These are phyloP conservation scores for Parelbella ahira DNA, from an alignment of 2,888 invertebrate genomes.

Conservation along the genomic window DNA sequence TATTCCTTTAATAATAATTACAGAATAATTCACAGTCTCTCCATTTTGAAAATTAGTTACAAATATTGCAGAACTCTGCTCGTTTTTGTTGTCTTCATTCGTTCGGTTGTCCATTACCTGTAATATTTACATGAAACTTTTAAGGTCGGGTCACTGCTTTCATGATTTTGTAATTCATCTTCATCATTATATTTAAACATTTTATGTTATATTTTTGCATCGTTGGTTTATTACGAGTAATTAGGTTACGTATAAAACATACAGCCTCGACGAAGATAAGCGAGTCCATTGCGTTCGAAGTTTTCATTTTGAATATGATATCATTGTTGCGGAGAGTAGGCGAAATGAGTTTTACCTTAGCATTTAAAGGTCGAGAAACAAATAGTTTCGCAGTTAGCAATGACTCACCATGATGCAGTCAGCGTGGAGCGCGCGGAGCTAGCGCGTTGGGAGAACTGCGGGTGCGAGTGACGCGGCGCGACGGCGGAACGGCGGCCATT, in stretches of 20 bases:
- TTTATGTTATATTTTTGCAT: too few relatives aligned
- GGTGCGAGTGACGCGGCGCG: constrained; percentile 64
- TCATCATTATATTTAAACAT: too few relatives aligned
- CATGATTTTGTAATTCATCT: too few relatives aligned
- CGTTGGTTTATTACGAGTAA: too few relatives aligned
- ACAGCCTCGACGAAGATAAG: constrained; percentile 10
- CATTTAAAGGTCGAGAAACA: constrained; percentile 56
- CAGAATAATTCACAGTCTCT: constrained; percentile 81
- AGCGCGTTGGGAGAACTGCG: constrained; percentile 74
- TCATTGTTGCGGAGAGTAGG: constrained; percentile 12
- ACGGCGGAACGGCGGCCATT: constrained; percentile 51
- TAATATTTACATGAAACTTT: constrained; percentile 42
- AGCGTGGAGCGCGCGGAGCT: constrained; percentile 68
- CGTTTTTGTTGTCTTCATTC: constrained; percentile 64
- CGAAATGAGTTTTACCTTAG: constrained; percentile 24
- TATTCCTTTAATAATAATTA: constrained; percentile 82
- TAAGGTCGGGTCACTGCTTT: too few relatives aligned
- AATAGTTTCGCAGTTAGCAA: constrained; percentile 69
- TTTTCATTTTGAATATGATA: constrained; percentile 1
- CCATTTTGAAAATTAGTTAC: constrained; percentile 82
- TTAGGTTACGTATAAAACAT: constrained; percentile 34
- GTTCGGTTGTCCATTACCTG: constrained; percentile 77
- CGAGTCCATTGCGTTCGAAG: background rate
- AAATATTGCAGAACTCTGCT: constrained; percentile 66
- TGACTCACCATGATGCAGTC: constrained; percentile 80